Evolutionary conservation across 2,113 vertebrate species (phyloP), one percentile per base, ranked within the genome.

Genomic region (Uropsilus gracilis): DNA sequence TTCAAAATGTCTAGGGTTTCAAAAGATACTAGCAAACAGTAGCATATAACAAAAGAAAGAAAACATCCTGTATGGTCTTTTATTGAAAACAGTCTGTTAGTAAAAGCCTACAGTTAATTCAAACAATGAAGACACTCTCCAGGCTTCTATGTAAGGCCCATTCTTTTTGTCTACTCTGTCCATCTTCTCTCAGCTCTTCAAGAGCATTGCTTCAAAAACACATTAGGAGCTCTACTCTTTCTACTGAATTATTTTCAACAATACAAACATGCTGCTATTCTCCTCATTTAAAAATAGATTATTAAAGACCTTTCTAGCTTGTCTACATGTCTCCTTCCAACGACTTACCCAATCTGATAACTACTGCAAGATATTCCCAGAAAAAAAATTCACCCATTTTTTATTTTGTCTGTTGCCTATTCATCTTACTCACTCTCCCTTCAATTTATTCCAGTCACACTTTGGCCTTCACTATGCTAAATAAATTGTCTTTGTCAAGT

Each of bases 241-340:
- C 63, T 89, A n/a, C 26, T 48, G 44, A 44, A 39, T 77, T 87
- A 42, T 66, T 82, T 84, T 84, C 53, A 83, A 50, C 28, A 59
- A 80, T 50, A 34, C 16, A 94, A 63, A 44, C 9, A 32, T 73
- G 5, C 20, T 50, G 3, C 53, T 37, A 34, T 57, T 68, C 75
- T 34, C 71, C 28, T 89, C n/a, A 50, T 63, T 91, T 50, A 86
- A 83, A 89, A 71, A 66, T 5, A 95, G 55, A 59, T 22, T 83
- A 69, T 44, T 39, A 34, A 73, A 44, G 59, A 32, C 48, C 28
- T 89, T 85, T 86, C 53, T 68, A 34, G 30, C n/a, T 59, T 68
- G 1, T 66, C 2, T 44, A 20, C 2, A 3, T 3, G 80, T 69
- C 26, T 73, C 77, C 32, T 20, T 84, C 34, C 5, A 50, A 6